Conservation (phyloP, 2,888 invertebrate genomes). For the Ornithoptera priamus region DNA sequence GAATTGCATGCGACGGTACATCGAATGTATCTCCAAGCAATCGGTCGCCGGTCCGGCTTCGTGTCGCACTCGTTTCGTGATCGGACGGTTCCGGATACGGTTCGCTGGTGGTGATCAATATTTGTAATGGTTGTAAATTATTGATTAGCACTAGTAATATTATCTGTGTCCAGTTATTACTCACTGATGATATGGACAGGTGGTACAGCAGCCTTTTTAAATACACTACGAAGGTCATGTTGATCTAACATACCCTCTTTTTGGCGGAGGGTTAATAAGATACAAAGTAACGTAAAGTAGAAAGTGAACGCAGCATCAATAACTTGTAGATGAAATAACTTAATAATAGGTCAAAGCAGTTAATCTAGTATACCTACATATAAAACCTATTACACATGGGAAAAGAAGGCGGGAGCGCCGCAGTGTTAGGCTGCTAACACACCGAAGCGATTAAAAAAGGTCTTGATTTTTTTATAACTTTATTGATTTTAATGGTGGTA, state of each 20-base stretch:
- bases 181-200: too few species aligned
- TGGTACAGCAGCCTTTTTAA: too few species aligned
- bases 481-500: too few species aligned
- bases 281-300: not conserved
- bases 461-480: too few species aligned
- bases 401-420: slow-evolving; percentile 9
- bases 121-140: slow-evolving; percentile 12
- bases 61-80: slow-evolving; percentile 2
- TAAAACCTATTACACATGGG: slow-evolving; percentile 16
- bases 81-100: slow-evolving; percentile 22
- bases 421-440: not conserved
- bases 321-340: slow-evolving; percentile 21
- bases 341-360: slow-evolving; percentile 25
- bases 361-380: slow-evolving; percentile 9
- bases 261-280: too few species aligned
- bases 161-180: too few species aligned
- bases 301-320: slow-evolving; percentile 7
- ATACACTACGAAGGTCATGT: too few species aligned
- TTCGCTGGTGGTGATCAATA: slow-evolving; percentile 13
- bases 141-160: not conserved
- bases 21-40: slow-evolving; percentile 2
- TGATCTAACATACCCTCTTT: too few species aligned
- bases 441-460: too few species aligned
- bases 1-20: too few species aligned
- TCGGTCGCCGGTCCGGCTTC: slow-evolving; percentile 5